phyloP scores from a whole-genome alignment of 2,888 invertebrate genomes.

The Osedax frankpressi region DNA sequence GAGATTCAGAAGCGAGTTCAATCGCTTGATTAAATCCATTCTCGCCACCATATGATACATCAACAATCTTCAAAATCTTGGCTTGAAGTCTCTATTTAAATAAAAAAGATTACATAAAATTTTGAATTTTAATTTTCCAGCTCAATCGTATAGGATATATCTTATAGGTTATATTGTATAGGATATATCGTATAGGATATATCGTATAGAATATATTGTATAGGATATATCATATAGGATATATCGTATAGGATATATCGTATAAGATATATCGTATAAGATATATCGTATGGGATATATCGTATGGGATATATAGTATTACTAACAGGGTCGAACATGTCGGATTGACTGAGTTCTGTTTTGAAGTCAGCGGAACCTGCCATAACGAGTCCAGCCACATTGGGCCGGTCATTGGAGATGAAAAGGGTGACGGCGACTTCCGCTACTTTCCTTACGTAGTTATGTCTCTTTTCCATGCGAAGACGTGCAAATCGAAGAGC shows the following conservation, averaged over 20 bases:
- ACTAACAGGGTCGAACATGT: conserved; percentile 93
- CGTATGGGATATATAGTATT: too few relatives aligned
- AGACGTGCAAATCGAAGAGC: conserved; percentile 97
- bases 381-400: conserved; percentile 88
- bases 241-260: too few relatives aligned
- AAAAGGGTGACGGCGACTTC: conserved; percentile 91
- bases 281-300: too few relatives aligned
- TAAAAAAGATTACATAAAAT: too few relatives aligned
- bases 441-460: conserved; percentile 95
- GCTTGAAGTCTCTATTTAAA: conserved; percentile 92
- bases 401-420: conserved; percentile 91
- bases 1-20: conserved; percentile 90
- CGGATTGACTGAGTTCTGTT: conserved; percentile 96
- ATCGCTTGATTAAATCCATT: conserved; percentile 99
- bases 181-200: too few relatives aligned
- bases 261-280: too few relatives aligned
- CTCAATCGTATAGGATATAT: too few relatives aligned
- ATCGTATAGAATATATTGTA: too few relatives aligned
- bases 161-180: too few relatives aligned
- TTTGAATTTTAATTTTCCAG: too few relatives aligned
- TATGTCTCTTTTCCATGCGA: conserved; percentile 98
- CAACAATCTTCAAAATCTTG: conserved; percentile 94
- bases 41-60: conserved; percentile 98
- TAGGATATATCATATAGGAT: too few relatives aligned
- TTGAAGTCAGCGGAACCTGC: conserved; percentile 99